These are phyloP conservation scores for Autographa gamma DNA, from an alignment of 2,888 invertebrate species.

Conservation along the genomic window DNA sequence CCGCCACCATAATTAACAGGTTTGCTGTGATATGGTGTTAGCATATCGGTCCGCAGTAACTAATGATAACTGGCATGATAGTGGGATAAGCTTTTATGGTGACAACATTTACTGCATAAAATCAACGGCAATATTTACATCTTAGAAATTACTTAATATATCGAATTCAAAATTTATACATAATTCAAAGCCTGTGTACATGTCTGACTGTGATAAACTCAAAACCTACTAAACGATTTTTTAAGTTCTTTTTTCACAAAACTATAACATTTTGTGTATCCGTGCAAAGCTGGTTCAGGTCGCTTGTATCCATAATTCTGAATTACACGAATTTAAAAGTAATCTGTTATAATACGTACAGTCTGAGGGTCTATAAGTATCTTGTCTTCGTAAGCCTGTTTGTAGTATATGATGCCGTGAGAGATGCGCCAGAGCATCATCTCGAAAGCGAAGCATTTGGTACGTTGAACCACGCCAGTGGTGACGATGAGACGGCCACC, in stretches of 20 bases:
- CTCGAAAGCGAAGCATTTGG: slow-evolving; percentile 72
- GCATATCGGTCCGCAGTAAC: not conserved
- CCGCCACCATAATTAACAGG: not conserved
- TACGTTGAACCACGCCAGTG: slow-evolving; percentile 76
- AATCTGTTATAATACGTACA: slow-evolving; percentile 80
- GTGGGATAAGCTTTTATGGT: not conserved
- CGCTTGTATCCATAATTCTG: too few species aligned
- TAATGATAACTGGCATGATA: slow-evolving; percentile 4
- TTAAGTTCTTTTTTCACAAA: too few species aligned
- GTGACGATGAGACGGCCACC: slow-evolving; percentile 73
- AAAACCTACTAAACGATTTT: too few species aligned
- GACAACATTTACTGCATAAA: not conserved
- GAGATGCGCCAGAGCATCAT: slow-evolving; percentile 82
- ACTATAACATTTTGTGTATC: too few species aligned
- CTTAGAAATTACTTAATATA: too few species aligned
- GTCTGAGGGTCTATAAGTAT: slow-evolving; percentile 93
- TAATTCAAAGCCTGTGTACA: too few species aligned
- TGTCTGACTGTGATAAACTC: too few species aligned
- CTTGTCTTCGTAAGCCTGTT: slow-evolving; percentile 93
- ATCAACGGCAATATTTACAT: not conserved
- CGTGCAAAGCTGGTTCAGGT: too few species aligned
- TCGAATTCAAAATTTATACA: too few species aligned
- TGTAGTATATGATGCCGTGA: slow-evolving; percentile 95
- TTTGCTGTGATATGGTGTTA: not conserved
- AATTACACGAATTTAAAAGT: too few species aligned